These are phyloP conservation scores for Burhinus oedicnemus DNA, from an alignment of 2,113 vertebrate genomes.

Conservation along the genomic window DNA sequence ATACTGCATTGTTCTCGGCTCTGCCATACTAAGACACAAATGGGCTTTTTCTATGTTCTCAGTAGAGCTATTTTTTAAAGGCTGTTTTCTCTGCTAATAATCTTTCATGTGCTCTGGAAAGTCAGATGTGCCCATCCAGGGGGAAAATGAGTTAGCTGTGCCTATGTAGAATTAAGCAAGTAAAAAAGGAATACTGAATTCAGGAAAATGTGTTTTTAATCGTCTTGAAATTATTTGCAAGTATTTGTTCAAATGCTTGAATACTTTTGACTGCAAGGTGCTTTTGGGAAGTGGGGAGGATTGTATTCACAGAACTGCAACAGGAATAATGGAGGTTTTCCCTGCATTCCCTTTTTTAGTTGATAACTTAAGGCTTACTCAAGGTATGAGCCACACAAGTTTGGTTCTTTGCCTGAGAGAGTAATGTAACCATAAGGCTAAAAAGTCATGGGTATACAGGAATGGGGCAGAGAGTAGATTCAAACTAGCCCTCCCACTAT, in stretches of 20 bases:
- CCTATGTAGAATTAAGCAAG: background rate
- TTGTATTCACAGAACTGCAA: background rate
- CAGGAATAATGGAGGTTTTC: background rate
- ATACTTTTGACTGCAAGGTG: background rate
- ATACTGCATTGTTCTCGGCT: background rate
- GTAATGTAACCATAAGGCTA: background rate
- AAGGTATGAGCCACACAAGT: background rate
- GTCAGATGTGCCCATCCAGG: background rate
- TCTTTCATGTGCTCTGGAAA: background rate
- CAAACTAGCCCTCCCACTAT: background rate
- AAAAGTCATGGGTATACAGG: background rate
- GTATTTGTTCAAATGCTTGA: background rate
- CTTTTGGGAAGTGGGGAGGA: background rate
- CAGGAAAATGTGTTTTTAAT: background rate
- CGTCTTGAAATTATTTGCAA: background rate
- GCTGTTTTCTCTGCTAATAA: background rate
- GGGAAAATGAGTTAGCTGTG: background rate
- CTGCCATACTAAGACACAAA: background rate
- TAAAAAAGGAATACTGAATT: background rate
- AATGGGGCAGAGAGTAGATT: background rate
- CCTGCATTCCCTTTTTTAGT: background rate
- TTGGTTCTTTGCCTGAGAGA: background rate
- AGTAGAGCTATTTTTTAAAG: background rate
- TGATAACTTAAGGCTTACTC: background rate
- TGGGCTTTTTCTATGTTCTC: background rate